phyloP scores from a whole-genome alignment of 2,888 invertebrate species.

The Brenthis ino region DNA sequence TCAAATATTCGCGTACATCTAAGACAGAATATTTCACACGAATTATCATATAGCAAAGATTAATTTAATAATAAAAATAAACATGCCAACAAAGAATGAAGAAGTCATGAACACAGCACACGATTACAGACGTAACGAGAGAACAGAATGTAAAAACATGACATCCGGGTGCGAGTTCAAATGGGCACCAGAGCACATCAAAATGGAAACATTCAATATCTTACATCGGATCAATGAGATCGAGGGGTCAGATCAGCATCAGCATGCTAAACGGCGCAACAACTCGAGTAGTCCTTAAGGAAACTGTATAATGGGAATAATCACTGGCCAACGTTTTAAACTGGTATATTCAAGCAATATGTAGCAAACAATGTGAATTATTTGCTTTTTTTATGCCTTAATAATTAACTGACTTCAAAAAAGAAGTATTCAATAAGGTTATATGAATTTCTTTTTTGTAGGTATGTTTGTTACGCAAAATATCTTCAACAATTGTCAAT shows the following conservation, averaged over 20 bases:
- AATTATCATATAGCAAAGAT: constrained; percentile 24
- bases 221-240: constrained; percentile 72
- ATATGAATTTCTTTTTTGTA: too few species aligned
- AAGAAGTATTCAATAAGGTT: too few species aligned
- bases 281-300: constrained; percentile 35
- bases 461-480: too few species aligned
- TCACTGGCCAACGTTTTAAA: constrained; percentile 8
- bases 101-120: constrained; percentile 59
- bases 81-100: constrained; percentile 33
- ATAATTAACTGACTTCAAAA: too few species aligned
- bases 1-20: too few species aligned
- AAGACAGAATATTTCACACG: not conserved
- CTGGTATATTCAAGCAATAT: too few species aligned
- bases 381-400: too few species aligned
- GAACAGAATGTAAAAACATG: constrained; percentile 71
- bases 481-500: too few species aligned
- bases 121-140: constrained; percentile 58
- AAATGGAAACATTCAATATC: constrained; percentile 76
- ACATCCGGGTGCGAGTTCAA: constrained; percentile 78
- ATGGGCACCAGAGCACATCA: constrained; percentile 65
- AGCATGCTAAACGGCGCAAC: constrained; percentile 70
- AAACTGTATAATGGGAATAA: constrained; percentile 5
- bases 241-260: constrained; percentile 62
- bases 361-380: too few species aligned
- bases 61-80: constrained; percentile 54